Base-by-base conservation (phyloP, 2,888 invertebrate genomes). In the Colostygia pectinataria region DNA sequence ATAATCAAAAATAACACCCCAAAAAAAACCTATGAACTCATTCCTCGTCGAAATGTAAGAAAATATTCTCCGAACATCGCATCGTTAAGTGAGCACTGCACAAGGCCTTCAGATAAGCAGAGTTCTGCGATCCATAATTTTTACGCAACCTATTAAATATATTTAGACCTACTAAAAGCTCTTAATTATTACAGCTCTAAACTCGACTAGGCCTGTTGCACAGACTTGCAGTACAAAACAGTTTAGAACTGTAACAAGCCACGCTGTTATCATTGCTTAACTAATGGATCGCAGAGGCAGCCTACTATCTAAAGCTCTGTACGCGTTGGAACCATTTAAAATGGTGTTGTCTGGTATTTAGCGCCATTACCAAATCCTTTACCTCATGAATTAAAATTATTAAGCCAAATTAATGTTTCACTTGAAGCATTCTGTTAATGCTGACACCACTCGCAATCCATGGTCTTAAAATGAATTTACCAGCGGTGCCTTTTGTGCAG, bases 401-500 rank as follows among this genome's bases (percentile, higher is more conserved):
- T 65, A 88, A 89, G 85, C 84, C 75, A 77, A 76, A 80, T 83
- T 83, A 79, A 73, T 72, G 73, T 75, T 71, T 83, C 77, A 80
- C 77, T 84, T 72, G 63, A 89, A 88, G 89, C 88, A 66, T 79
- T 80, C 80, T 74, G 89, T 89, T 90, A 89, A 87, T 85, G 80
- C 81, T 75, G 83, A 77, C 68, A 83, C 86, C 85, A 76, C 61
- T 76, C 68, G 74, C 79, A 76, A 74, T 68, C 71, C 72, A 75
- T 73, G 72, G 75, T 75, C 66, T 68, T 72, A 77, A 80, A 80
- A 76, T 72, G 67, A 79, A 91, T 94, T 95, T 97, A 98, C 98
- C 98, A 92, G 98, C 98, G 90, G 98, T 98, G 94, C 98, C 98
- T 94, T 97, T 97, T 83, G 97, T 97, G 93, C 98, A 98, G 92